These are phyloP conservation scores for Brachionus manjavacas DNA, from an alignment of 1,140 invertebrate species.

Conservation along the genomic window DNA sequence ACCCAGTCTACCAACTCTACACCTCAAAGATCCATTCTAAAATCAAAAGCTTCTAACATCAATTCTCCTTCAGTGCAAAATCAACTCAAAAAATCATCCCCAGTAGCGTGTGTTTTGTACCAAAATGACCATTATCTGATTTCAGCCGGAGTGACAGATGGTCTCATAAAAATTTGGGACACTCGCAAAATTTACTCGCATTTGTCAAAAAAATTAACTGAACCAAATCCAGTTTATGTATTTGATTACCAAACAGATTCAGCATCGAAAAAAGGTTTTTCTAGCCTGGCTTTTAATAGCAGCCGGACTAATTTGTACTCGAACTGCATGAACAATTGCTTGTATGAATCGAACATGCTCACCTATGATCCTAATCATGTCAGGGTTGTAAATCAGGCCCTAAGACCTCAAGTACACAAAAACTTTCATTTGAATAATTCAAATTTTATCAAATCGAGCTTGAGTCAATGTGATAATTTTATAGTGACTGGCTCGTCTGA, in stretches of 20 bases:
- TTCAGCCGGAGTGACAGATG: conserved; percentile 27
- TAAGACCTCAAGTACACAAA: background rate
- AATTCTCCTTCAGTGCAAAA: background rate
- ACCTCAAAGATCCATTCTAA: background rate
- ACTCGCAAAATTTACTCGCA: background rate
- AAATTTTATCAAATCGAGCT: conserved; percentile 39
- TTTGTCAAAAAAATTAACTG: background rate
- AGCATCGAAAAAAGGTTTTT: conserved; percentile 17
- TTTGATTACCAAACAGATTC: background rate
- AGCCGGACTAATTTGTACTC: conserved; percentile 23
- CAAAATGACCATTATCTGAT: conserved; percentile 21
- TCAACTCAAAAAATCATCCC: background rate
- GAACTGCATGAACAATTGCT: conserved; percentile 26
- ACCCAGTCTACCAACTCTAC: background rate
- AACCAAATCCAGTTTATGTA: background rate
- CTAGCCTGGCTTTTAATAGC: background rate
- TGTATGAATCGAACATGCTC: conserved; percentile 13
- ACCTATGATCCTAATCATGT: background rate
- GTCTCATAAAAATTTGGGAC: conserved; percentile 36
- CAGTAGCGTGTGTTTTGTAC: conserved; percentile 30
- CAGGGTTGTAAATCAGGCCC: background rate
- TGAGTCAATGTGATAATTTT: conserved; percentile 41
- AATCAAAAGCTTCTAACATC: background rate
- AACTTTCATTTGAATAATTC: conserved; percentile 31
- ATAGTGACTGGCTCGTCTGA: conserved; percentile 37